phyloP scores from a whole-genome alignment of 2,888 invertebrate genomes.

The Drosophila monieri region DNA sequence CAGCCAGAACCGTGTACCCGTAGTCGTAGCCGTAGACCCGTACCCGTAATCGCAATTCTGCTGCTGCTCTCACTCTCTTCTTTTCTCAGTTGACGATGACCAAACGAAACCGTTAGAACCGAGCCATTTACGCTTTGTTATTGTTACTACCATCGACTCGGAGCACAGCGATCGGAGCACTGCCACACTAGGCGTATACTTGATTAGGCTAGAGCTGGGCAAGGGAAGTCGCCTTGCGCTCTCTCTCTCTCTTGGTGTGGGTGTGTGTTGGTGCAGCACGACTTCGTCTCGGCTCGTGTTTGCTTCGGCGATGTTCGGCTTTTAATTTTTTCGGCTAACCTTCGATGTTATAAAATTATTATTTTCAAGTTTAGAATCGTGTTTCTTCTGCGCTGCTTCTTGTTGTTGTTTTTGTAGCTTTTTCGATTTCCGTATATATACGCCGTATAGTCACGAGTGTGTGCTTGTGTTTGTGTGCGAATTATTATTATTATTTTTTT shows the following conservation, averaged over 20 bases:
- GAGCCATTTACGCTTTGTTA: constrained; percentile 36
- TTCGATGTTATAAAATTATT: constrained; percentile 52
- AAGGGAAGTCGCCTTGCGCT: constrained; percentile 5
- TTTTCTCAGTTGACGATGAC: constrained; percentile 52
- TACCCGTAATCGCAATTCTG: constrained; percentile 40
- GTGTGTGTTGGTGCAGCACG: neutral
- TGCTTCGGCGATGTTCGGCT: neutral
- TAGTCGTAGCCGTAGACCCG: constrained; percentile 38
- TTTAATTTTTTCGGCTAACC: constrained; percentile 7
- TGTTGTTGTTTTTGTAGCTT: constrained; percentile 31
- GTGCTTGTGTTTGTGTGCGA: constrained; percentile 22
- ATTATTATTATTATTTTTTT: neutral
- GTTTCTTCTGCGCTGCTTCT: constrained; percentile 26
- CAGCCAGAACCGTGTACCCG: constrained; percentile 23
- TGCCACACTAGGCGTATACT: constrained; percentile 1
- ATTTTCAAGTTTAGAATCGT: constrained; percentile 65
- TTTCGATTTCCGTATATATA: constrained; percentile 41
- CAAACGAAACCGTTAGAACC: constrained; percentile 62
- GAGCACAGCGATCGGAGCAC: constrained; percentile 8
- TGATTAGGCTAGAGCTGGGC: neutral
- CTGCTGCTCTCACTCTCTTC: constrained; percentile 8
- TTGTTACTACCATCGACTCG: neutral
- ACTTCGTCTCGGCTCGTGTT: neutral
- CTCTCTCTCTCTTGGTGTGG: neutral
- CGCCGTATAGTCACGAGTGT: constrained; percentile 5